phyloP scores from a whole-genome alignment of 2,113 vertebrate species.

The Genyomyrus donnyi region DNA sequence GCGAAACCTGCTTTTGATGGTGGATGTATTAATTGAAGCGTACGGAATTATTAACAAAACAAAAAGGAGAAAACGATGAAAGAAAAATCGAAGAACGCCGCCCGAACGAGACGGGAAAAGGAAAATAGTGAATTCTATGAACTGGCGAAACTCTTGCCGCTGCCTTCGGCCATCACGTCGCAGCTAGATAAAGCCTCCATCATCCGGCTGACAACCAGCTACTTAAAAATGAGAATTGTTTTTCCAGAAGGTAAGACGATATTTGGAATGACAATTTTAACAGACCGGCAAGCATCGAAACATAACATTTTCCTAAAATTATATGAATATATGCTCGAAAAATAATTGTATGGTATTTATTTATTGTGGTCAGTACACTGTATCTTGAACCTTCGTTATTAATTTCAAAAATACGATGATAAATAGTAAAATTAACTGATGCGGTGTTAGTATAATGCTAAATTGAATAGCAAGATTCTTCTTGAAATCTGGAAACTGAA shows the following conservation, averaged over 20 bases:
- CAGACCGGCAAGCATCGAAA: neutral
- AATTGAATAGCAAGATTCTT: neutral
- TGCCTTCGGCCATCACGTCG: conserved; percentile 96
- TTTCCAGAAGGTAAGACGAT: conserved; percentile 84
- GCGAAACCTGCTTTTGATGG: conserved; percentile 4
- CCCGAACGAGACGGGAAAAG: conserved; percentile 94
- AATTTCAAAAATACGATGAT: neutral
- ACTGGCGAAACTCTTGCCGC: conserved; percentile 91
- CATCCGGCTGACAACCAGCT: conserved; percentile 95
- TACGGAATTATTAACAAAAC: conserved; percentile 9
- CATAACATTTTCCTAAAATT: neutral
- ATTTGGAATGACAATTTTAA: neutral
- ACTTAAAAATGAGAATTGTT: conserved; percentile 94
- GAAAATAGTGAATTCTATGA: conserved; percentile 98
- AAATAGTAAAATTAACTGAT: neutral
- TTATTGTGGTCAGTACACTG: neutral
- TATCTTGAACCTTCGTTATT: neutral
- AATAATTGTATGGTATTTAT: neutral
- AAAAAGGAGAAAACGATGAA: conserved; percentile 65
- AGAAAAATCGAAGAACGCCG: conserved; percentile 98
- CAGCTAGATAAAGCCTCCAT: conserved; percentile 98
- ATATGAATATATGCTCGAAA: neutral
- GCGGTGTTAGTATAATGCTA: neutral
- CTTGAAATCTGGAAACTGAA: neutral
- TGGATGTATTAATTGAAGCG: conserved; percentile 20